Evolutionary conservation across 2,797 vertebrate genomes (phyloP).

Genomic region (Echiichthys vipera): DNA sequence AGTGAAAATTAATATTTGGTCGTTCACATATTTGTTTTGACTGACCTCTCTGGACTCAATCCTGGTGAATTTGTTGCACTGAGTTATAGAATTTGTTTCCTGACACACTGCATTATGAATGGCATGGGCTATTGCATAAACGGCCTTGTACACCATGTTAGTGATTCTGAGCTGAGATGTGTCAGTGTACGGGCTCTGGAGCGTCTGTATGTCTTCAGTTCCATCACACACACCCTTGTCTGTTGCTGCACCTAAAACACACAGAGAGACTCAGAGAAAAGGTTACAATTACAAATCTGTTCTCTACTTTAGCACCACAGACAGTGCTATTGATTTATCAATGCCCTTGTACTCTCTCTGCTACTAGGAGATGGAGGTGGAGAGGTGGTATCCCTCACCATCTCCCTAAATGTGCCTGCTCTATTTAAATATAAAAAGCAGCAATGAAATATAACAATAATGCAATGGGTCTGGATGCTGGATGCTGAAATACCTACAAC

Average conservation of each 20-base stretch:
- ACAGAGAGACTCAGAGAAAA: not conserved
- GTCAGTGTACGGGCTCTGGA: constrained; percentile 72
- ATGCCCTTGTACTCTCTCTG: no score
- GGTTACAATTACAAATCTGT: no score
- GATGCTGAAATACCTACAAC: no score
- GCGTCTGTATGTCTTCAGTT: constrained; percentile 59
- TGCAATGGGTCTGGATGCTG: no score
- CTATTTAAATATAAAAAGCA: no score
- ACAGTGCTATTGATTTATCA: no score
- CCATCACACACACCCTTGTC: constrained; percentile 62
- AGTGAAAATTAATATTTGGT: not conserved
- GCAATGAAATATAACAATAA: no score
- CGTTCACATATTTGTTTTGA: not conserved
- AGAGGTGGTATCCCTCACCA: no score
- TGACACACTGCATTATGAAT: constrained; percentile 71
- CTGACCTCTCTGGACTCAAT: constrained; percentile 70
- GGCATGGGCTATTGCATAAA: constrained; percentile 50
- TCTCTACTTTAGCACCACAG: no score
- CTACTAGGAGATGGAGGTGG: no score
- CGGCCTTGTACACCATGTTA: constrained; percentile 83
- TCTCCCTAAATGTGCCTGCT: no score
- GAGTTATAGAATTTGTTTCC: constrained; percentile 26
- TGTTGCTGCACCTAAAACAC: constrained; percentile 17
- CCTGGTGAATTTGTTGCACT: constrained; percentile 56
- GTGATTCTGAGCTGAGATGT: constrained; percentile 76